A percentile compares a stretch with the other conserved stretches of the same genome.
Conservation (phyloP, 1,140 invertebrate species). For the Drosophila kohkoa region DNA sequence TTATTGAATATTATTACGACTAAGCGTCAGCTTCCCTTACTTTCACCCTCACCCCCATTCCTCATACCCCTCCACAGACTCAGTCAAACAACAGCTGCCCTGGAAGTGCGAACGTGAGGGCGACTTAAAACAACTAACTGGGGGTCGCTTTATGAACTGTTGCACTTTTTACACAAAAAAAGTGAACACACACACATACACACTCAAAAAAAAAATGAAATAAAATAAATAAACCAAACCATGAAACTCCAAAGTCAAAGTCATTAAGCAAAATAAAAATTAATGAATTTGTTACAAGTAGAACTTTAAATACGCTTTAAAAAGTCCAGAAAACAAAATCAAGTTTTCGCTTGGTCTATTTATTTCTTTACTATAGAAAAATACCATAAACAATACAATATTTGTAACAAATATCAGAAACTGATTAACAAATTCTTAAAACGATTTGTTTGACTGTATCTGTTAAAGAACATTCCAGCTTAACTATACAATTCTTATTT, state of each 20-base stretch:
- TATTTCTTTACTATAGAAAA: no score
- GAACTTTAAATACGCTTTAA: conserved; percentile 5
- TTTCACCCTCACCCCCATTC: neutral
- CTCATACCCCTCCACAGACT: neutral
- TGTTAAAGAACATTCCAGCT: no score
- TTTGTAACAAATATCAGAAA: no score
- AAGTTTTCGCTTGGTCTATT: no score
- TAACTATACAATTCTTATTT: no score
- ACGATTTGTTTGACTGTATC: no score
- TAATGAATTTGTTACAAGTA: neutral
- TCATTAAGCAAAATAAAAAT: conserved; percentile 15
- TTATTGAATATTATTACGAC: conserved; percentile 81
- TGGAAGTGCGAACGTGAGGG: conserved; percentile 47
- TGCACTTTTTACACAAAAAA: conserved; percentile 20
- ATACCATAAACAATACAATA: no score
- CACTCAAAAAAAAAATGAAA: no score
- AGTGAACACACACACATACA: neutral
- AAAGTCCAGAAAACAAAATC: neutral
- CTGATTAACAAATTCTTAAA: no score
- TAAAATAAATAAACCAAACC: conserved; percentile 6
- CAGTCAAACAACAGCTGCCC: conserved; percentile 16
- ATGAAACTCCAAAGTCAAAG: conserved; percentile 49
- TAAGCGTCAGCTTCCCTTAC: conserved; percentile 8
- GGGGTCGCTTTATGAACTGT: conserved; percentile 56
- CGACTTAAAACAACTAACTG: conserved; percentile 40